A percentile compares a stretch with the other conserved stretches of the same genome.
phyloP scores from a whole-genome alignment of 2,113 vertebrate genomes.

The Columbina picui region DNA sequence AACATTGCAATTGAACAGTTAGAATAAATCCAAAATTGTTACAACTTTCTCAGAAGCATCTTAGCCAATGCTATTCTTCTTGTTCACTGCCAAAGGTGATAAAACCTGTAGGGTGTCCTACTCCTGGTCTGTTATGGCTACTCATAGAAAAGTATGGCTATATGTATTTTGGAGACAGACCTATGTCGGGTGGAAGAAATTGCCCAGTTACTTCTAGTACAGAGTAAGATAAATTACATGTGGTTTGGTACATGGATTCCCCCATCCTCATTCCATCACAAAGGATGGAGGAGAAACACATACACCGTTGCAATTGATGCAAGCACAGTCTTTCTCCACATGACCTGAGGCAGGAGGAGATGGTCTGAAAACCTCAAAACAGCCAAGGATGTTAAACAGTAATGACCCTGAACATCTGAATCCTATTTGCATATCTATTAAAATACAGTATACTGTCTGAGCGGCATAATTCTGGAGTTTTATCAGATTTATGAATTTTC shows the following conservation, averaged over 20 bases:
- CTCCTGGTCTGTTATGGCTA: not conserved
- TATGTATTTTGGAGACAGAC: not conserved
- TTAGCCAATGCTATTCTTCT: not conserved
- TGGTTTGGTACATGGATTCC: not conserved
- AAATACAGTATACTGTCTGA: not conserved
- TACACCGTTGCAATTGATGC: not conserved
- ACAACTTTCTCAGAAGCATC: not conserved
- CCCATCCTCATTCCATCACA: not conserved
- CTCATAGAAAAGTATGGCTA: rapidly evolving
- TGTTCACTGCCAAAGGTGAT: not conserved
- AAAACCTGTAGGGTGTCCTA: not conserved
- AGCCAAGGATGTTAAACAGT: conserved; percentile 6
- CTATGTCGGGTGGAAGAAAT: not conserved
- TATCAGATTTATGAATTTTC: conserved; percentile 50
- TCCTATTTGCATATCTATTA: conserved; percentile 13
- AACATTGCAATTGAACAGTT: not conserved
- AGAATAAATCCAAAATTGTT: not conserved
- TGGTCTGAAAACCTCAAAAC: not conserved
- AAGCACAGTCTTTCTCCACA: not conserved
- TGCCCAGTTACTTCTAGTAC: not conserved
- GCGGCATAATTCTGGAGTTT: not conserved
- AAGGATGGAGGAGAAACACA: not conserved
- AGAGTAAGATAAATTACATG: not conserved
- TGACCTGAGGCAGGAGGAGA: not conserved
- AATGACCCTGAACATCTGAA: not conserved